These are phyloP conservation scores for Scolopax bukidnonensis DNA, from an alignment of 2,797 vertebrate genomes.

Conservation along the genomic window DNA sequence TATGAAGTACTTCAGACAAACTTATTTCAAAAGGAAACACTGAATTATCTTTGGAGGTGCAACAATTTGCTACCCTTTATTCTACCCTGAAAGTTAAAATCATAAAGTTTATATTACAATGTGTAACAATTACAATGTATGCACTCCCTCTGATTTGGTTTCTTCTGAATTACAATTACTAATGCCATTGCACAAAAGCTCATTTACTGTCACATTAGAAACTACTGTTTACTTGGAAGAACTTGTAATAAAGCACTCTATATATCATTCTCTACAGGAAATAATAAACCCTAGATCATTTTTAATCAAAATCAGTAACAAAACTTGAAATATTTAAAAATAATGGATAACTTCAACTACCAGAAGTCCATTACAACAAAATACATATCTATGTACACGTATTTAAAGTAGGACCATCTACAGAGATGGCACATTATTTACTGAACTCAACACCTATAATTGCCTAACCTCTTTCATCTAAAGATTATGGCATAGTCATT, in stretches of 20 bases:
- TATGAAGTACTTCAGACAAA: background rate
- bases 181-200: background rate
- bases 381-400: background rate
- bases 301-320: background rate
- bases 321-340: background rate
- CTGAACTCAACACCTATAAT: background rate
- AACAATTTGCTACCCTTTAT: background rate
- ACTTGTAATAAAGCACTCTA: background rate
- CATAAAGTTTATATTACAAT: background rate
- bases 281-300: background rate
- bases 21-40: background rate
- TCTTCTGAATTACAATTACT: background rate
- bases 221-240: background rate
- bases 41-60: background rate
- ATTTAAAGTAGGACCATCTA: background rate
- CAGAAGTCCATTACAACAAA: background rate
- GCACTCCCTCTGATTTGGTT: background rate
- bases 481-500: background rate
- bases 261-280: background rate
- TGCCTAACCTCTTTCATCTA: no score
- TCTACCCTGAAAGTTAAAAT: background rate
- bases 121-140: background rate
- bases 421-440: background rate
- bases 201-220: background rate
- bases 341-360: background rate